Evolutionary conservation across 1,140 invertebrate species (phyloP).

Genomic region (Zaprionus capensis): DNA sequence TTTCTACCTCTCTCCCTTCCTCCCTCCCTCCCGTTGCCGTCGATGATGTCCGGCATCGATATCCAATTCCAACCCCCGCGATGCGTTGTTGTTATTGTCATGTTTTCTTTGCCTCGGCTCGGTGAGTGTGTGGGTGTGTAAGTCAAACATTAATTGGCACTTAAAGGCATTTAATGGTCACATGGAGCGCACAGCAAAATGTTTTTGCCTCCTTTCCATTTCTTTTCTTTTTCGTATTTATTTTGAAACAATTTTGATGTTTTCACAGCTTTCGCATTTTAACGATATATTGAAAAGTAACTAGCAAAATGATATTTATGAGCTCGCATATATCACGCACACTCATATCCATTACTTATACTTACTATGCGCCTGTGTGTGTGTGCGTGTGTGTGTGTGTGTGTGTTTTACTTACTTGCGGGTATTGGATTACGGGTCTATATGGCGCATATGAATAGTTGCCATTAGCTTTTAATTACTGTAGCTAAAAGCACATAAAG

Average conservation of each 20-base stretch:
- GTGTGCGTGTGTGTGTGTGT: not conserved
- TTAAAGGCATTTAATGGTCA: slow-evolving; percentile 74
- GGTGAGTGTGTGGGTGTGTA: slow-evolving; percentile 31
- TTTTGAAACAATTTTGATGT: slow-evolving; percentile 72
- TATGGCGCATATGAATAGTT: slow-evolving; percentile 42
- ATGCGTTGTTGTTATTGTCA: slow-evolving; percentile 14
- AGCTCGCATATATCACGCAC: slow-evolving; percentile 6
- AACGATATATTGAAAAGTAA: slow-evolving; percentile 64
- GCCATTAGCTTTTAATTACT: slow-evolving; percentile 46
- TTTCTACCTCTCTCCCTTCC: not conserved
- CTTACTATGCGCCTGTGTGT: slow-evolving; percentile 31
- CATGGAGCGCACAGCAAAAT: slow-evolving; percentile 46
- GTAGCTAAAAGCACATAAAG: slow-evolving; percentile 24
- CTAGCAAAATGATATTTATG: slow-evolving; percentile 59
- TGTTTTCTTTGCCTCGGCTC: slow-evolving; percentile 1
- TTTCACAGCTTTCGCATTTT: slow-evolving; percentile 66
- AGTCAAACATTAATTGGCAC: slow-evolving; percentile 80
- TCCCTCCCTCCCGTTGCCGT: not conserved
- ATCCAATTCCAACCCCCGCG: slow-evolving; percentile 33
- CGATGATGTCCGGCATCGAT: slow-evolving; percentile 36
- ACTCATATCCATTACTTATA: slow-evolving; percentile 27
- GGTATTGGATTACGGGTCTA: slow-evolving; percentile 29
- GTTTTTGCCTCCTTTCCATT: slow-evolving; percentile 18
- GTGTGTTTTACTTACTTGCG: slow-evolving; percentile 34
- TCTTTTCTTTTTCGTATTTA: slow-evolving; percentile 21